phyloP scores from a whole-genome alignment of 2,113 vertebrate species.

The Menura novaehollandiae region DNA sequence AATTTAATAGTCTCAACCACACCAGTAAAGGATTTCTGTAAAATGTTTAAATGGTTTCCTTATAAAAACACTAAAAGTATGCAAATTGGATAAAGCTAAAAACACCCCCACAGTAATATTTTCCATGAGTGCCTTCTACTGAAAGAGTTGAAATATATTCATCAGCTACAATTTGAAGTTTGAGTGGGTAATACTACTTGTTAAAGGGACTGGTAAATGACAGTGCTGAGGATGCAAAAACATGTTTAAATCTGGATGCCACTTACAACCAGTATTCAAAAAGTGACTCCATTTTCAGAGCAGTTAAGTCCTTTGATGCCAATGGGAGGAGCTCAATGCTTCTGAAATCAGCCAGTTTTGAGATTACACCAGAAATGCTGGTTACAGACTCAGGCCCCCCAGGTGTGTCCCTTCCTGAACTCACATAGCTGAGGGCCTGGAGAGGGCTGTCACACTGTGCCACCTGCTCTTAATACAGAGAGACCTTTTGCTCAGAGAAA shows the following conservation, averaged over 20 bases:
- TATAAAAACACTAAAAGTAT: background rate
- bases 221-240: background rate
- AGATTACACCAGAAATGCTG: background rate
- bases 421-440: rapidly evolving
- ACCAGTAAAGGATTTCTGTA: background rate
- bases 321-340: background rate
- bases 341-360: background rate
- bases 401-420: background rate
- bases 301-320: background rate
- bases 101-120: background rate
- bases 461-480: background rate
- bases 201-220: background rate
- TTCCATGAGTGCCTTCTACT: background rate
- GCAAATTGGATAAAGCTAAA: background rate
- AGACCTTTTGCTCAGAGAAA: background rate
- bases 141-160: background rate
- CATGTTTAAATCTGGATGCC: background rate
- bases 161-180: background rate
- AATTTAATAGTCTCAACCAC: background rate
- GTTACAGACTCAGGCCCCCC: background rate
- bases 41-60: background rate
- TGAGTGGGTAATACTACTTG: background rate
- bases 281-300: background rate
- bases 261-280: background rate
- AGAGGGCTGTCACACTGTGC: background rate